Percentiles rank a stretch among this genome's conserved stretches.
Conservation (phyloP, 1,140 invertebrate species). For the Euwallacea similis region DNA sequence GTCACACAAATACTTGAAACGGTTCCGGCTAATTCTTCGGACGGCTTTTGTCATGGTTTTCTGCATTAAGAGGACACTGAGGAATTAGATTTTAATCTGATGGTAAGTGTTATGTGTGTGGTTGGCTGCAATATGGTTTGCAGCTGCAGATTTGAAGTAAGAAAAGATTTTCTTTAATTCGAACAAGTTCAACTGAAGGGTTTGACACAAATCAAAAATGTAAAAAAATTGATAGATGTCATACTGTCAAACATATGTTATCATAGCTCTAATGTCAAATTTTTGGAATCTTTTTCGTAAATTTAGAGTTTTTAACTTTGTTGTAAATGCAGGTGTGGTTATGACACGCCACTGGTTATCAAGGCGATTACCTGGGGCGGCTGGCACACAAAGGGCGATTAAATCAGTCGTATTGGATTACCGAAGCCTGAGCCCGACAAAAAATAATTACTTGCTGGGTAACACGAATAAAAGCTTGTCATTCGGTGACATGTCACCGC, state of each 20-base stretch:
- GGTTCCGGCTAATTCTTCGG: slow-evolving; percentile 1
- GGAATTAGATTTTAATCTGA: too few species aligned
- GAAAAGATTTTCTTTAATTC: too few species aligned
- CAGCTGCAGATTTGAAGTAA: too few species aligned
- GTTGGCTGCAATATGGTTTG: too few species aligned
- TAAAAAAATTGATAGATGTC: too few species aligned
- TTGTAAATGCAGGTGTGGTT: neutral
- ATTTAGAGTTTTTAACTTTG: neutral
- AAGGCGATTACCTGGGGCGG: slow-evolving; percentile 13
- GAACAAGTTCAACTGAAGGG: too few species aligned
- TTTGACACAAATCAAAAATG: too few species aligned
- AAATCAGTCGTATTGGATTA: slow-evolving; percentile 23
- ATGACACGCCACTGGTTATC: neutral
- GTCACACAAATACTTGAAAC: neutral
- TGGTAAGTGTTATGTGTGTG: neutral
- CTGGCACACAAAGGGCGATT: slow-evolving; percentile 10
- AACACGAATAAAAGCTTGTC: slow-evolving; percentile 13
- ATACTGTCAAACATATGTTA: too few species aligned
- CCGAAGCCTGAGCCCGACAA: neutral
- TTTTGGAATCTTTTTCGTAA: too few species aligned
- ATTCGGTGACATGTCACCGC: slow-evolving; percentile 10
- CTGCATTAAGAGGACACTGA: too few species aligned
- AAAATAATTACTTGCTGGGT: slow-evolving; percentile 16
- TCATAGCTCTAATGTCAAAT: too few species aligned
- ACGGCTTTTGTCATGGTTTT: too few species aligned